Percentiles rank a stretch among this genome's conserved stretches.
Evolutionary conservation across 1,140 invertebrate genomes (phyloP).

Genomic region (Bactericera cockerelli): DNA sequence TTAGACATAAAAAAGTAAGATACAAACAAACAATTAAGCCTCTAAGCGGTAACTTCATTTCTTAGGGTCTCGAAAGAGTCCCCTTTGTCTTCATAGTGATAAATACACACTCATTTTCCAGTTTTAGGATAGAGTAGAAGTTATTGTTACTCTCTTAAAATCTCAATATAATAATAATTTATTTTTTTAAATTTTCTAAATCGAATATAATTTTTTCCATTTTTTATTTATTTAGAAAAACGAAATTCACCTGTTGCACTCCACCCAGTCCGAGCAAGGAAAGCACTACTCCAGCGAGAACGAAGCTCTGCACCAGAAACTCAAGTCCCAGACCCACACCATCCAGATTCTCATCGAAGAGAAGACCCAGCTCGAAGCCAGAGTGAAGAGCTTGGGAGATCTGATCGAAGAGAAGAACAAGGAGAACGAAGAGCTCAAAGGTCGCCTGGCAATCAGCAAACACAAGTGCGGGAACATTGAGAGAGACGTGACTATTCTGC

Average conservation of each 20-base stretch:
- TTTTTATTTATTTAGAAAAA: too few relatives aligned
- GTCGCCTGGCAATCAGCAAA: neutral
- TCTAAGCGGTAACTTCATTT: too few relatives aligned
- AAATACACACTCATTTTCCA: too few relatives aligned
- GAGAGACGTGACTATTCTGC: neutral
- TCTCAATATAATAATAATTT: too few relatives aligned
- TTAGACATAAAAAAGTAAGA: too few relatives aligned
- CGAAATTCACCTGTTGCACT: neutral
- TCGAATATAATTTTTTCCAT: too few relatives aligned
- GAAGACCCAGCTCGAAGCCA: neutral
- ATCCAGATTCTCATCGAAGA: neutral
- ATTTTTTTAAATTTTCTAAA: too few relatives aligned
- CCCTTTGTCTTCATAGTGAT: too few relatives aligned
- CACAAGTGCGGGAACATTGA: neutral
- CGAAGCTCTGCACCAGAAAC: neutral
- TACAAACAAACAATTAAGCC: too few relatives aligned
- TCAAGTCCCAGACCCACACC: slow-evolving; percentile 5
- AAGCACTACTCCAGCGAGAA: neutral
- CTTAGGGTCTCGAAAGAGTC: too few relatives aligned
- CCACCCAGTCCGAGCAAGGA: neutral
- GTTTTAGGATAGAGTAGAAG: too few relatives aligned
- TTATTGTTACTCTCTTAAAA: too few relatives aligned
- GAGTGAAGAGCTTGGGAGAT: neutral
- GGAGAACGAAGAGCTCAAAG: neutral
- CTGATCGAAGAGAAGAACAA: neutral